Evolutionary conservation across 2,797 vertebrate genomes (phyloP).

Genomic region (Rhinophrynus dorsalis): DNA sequence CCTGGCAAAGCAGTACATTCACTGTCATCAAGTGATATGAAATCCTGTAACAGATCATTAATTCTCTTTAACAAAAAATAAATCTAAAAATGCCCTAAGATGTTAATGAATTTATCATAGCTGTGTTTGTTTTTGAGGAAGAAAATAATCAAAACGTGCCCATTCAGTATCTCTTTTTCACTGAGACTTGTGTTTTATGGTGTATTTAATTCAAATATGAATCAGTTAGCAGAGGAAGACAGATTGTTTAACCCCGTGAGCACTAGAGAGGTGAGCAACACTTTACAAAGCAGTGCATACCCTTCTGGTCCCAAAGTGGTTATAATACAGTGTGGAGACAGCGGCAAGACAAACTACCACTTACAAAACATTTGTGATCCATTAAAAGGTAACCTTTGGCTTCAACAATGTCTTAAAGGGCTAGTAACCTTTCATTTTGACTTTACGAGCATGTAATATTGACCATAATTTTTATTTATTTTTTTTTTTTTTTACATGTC

Average conservation of each 20-base stretch:
- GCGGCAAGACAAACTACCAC: too few species aligned
- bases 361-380: too few species aligned
- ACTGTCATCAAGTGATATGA: neutral
- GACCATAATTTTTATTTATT: too few species aligned
- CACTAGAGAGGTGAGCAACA: too few species aligned
- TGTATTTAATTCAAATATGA: neutral
- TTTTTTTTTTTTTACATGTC: too few species aligned
- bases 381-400: too few species aligned
- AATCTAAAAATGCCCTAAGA: neutral
- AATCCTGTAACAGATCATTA: conserved; percentile 18
- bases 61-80: conserved; percentile 3
- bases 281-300: too few species aligned
- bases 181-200: neutral
- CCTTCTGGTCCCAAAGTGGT: too few species aligned
- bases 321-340: too few species aligned
- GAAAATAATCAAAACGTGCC: neutral
- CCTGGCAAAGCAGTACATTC: neutral
- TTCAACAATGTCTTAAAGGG: too few species aligned
- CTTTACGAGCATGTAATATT: too few species aligned
- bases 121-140: conserved; percentile 2
- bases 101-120: conserved; percentile 8
- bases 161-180: neutral
- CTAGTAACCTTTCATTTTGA: too few species aligned
- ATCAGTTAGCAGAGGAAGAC: neutral
- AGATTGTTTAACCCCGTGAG: neutral